These are phyloP conservation scores for Brachyptera putata DNA, from an alignment of 2,888 invertebrate genomes.

Conservation along the genomic window DNA sequence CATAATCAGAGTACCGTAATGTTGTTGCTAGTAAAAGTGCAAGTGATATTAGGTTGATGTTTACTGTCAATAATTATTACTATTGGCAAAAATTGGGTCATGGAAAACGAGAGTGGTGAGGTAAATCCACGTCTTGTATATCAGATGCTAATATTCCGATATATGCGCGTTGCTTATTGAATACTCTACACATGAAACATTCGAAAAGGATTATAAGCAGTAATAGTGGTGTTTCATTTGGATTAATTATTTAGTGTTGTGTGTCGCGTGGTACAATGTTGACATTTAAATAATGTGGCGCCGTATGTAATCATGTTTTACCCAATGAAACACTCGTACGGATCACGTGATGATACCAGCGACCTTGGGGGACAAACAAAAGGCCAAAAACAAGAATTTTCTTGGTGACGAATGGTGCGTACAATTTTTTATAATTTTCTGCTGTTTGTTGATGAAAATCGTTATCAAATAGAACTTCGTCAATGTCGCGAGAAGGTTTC, in stretches of 20 bases:
- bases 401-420: neutral
- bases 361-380: neutral
- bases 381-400: neutral
- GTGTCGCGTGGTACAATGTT: too few relatives aligned
- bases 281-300: too few relatives aligned
- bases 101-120: neutral
- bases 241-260: neutral
- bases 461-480: neutral
- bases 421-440: neutral
- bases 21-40: too few relatives aligned
- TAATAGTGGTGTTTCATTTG: too few relatives aligned
- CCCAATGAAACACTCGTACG: neutral
- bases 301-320: neutral
- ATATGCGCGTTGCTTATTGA: too few relatives aligned
- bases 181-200: too few relatives aligned
- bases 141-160: too few relatives aligned
- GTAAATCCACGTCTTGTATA: too few relatives aligned
- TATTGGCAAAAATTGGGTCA: conserved; percentile 5
- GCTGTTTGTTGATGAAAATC: neutral
- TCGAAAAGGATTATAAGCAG: too few relatives aligned
- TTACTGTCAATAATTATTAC: too few relatives aligned
- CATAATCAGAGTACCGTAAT: too few relatives aligned
- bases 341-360: neutral
- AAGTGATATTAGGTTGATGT: too few relatives aligned
- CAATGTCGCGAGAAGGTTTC: neutral